Evolutionary conservation across 1,140 invertebrate species (phyloP), one percentile per base, ranked within the genome.

Genomic region (Sitophilus oryzae): DNA sequence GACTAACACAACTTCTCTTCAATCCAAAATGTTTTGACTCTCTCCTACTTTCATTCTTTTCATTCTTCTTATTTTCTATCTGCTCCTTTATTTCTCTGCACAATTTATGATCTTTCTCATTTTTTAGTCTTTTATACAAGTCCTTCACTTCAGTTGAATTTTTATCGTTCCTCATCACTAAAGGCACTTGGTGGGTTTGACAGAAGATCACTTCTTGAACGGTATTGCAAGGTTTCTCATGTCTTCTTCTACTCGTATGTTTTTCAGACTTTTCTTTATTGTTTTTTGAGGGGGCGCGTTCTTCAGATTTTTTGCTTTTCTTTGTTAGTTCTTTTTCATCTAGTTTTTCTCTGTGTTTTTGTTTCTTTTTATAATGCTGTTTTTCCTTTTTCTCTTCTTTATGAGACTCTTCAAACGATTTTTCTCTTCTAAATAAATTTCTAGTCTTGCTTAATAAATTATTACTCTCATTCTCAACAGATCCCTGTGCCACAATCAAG

Each of bases 141-240:
- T 52, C 47, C 25, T 47, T 51, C 1, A 57, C 16, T 41, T 57
- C 36, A 20, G 55, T 16, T 0, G 9, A 14, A 15, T 11, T 30
- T 42, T 51, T 46, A 18, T 57, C 41, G 38, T 51, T 52, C 34
- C 45, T 51, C 20, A 46, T 18, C 36, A 21, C 36, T 37, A 25
- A 46, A 2, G 55, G 48, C 3, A 30, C 9, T 22, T 52, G 55
- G 16, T 41, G 23, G 35, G 51, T 23, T 23, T 57, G 48, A 30
- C 55, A 57, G 42, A 38, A 57, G 23, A 57, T 52, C 9, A 57
- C 55, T 52, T 57, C 48, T 40, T 57, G 48, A 3, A 57, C 48
- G 8, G 3, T 37, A 10, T 15, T 38, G 20, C 19, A 23, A 5
- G 14, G 22, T 40, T 45, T 38, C 46, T 54, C 15, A 11, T 15